Conservation (phyloP, 1,140 invertebrate species). For the Apis cerana region DNA sequence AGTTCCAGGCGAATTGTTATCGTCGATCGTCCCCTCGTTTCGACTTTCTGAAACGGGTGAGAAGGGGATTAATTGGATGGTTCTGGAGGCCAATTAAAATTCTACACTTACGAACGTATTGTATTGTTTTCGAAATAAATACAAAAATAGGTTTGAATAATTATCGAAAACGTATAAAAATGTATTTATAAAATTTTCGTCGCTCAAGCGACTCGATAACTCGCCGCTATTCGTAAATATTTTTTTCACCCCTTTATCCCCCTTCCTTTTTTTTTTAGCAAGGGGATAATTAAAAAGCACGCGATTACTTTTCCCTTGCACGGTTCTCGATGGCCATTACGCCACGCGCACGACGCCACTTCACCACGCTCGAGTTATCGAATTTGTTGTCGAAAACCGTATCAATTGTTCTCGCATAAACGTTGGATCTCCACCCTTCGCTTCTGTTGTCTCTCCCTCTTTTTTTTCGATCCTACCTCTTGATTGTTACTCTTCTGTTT, state of each 20-base stretch:
- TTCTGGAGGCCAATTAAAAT: conserved; percentile 58
- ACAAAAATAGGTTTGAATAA: conserved; percentile 21
- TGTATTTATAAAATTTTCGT: conserved; percentile 40
- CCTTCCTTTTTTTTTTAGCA: neutral
- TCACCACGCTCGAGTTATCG: neutral
- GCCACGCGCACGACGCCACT: conserved; percentile 11
- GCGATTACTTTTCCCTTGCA: conserved; percentile 1
- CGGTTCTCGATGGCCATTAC: conserved; percentile 27
- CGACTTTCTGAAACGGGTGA: conserved; percentile 14
- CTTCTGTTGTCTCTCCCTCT: neutral
- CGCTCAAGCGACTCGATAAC: neutral
- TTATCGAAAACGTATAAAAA: neutral
- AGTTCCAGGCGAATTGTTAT: neutral
- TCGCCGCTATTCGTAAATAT: conserved; percentile 1
- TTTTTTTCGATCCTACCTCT: neutral
- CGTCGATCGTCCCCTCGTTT: conserved; percentile 15
- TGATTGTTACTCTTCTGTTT: neutral
- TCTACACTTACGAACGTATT: conserved; percentile 26
- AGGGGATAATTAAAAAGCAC: conserved; percentile 25
- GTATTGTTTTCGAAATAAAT: conserved; percentile 35
- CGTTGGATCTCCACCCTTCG: neutral
- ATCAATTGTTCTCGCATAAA: conserved; percentile 33
- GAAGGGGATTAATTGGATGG: conserved; percentile 57
- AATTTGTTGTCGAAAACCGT: conserved; percentile 35
- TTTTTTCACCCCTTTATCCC: neutral